Evolutionary conservation across 2,113 vertebrate genomes (phyloP).

Genomic region (Chaenogobius annularis): DNA sequence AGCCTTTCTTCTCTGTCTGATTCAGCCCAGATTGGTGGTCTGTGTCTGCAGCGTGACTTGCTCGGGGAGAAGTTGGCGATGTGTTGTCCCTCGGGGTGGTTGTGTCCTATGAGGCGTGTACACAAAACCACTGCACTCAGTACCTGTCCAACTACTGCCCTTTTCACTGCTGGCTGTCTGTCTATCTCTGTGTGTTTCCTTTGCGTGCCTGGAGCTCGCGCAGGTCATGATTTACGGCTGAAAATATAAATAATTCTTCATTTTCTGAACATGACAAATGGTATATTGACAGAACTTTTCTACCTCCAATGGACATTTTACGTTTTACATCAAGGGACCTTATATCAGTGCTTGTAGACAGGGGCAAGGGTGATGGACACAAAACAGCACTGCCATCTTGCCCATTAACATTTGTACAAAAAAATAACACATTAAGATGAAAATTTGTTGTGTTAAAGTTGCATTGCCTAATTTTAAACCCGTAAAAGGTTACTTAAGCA

Average conservation of each 20-base stretch:
- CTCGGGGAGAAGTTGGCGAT: conserved; percentile 30
- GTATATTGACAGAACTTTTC: too few relatives aligned
- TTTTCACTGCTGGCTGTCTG: conserved; percentile 8
- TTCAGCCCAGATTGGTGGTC: conserved; percentile 24
- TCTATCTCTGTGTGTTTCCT: not conserved
- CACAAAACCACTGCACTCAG: conserved; percentile 53
- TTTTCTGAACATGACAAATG: not conserved
- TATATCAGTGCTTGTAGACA: too few relatives aligned
- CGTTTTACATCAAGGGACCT: too few relatives aligned
- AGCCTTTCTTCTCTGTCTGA: conserved; percentile 25
- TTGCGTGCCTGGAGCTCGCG: conserved; percentile 6
- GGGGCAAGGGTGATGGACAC: too few relatives aligned
- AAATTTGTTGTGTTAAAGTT: too few relatives aligned
- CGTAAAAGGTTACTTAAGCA: too few relatives aligned
- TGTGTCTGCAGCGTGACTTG: conserved; percentile 28
- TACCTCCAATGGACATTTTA: not conserved
- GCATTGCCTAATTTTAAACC: too few relatives aligned
- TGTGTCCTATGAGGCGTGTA: conserved; percentile 50
- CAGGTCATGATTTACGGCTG: conserved; percentile 21
- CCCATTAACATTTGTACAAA: too few relatives aligned
- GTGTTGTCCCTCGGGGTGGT: conserved; percentile 23
- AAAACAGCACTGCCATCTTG: too few relatives aligned
- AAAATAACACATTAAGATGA: too few relatives aligned
- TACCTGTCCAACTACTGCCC: conserved; percentile 38
- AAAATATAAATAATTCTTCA: not conserved